Evolutionary conservation across 2,797 vertebrate genomes (phyloP).

Genomic region (Pachyuromys duprasi): DNA sequence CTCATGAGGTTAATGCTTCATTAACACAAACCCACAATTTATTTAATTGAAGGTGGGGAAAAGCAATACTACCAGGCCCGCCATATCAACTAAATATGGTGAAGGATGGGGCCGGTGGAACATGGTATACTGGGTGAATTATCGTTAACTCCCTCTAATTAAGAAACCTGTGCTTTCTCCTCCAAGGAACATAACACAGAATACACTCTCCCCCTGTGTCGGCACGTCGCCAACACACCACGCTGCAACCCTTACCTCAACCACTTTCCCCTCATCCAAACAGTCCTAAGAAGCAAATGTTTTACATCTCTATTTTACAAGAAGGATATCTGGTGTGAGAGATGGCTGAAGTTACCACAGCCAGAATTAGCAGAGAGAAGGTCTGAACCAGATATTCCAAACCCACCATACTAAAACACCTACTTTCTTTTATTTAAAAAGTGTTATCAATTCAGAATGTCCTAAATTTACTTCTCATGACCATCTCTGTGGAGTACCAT

Average conservation of each 20-base stretch:
- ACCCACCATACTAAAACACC: neutral
- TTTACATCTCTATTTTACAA: slow-evolving; percentile 28
- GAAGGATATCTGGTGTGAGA: neutral
- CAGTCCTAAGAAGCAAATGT: neutral
- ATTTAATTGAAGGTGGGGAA: slow-evolving; percentile 10
- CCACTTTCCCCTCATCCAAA: neutral
- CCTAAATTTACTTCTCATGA: neutral
- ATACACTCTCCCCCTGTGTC: no score
- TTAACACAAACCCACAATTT: neutral
- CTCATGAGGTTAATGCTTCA: neutral
- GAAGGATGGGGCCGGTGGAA: neutral
- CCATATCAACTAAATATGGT: neutral
- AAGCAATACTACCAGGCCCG: neutral
- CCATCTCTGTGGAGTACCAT: neutral
- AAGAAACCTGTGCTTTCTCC: neutral
- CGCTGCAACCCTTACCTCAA: neutral
- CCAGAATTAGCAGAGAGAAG: neutral
- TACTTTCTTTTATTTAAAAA: slow-evolving; percentile 21
- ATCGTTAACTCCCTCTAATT: neutral
- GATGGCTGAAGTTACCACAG: neutral
- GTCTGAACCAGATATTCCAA: neutral
- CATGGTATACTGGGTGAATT: neutral
- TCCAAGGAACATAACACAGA: neutral
- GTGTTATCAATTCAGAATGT: neutral
- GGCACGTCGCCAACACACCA: neutral